Conservation (phyloP, 2,888 invertebrate species). For the Chrysolina haemoptera region DNA sequence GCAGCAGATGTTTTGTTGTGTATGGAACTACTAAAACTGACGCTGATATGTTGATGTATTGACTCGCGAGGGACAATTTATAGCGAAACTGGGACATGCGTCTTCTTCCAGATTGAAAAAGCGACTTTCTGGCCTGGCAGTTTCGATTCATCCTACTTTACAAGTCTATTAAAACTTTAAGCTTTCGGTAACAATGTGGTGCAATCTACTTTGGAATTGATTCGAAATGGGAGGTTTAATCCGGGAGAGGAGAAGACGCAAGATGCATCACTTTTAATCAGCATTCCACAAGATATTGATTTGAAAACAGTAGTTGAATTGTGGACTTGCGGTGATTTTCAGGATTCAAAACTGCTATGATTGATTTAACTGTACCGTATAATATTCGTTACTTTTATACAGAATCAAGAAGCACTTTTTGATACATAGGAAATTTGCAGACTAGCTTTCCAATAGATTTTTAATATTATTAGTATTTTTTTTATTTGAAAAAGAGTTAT, state of each 20-base stretch:
- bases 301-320: too few relatives aligned
- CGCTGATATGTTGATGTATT: slow-evolving; percentile 47
- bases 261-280: neutral
- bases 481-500: too few relatives aligned
- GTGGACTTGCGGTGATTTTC: too few relatives aligned
- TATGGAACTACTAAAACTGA: slow-evolving; percentile 36
- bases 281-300: neutral
- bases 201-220: slow-evolving; percentile 8
- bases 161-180: slow-evolving; percentile 29
- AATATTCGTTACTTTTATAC: too few relatives aligned
- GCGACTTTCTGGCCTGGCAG: slow-evolving; percentile 12
- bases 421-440: too few relatives aligned
- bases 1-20: slow-evolving; percentile 40
- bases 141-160: slow-evolving; percentile 16
- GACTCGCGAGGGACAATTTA: slow-evolving; percentile 38
- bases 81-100: slow-evolving; percentile 36
- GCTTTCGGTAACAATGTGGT: slow-evolving; percentile 6
- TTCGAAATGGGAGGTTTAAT: neutral
- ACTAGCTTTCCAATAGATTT: too few relatives aligned
- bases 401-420: too few relatives aligned
- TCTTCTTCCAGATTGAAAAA: slow-evolving; percentile 36
- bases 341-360: too few relatives aligned
- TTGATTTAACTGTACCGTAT: too few relatives aligned
- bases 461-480: too few relatives aligned
- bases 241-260: neutral